Base-by-base conservation (phyloP, 2,797 vertebrate species). In the Falco biarmicus region DNA sequence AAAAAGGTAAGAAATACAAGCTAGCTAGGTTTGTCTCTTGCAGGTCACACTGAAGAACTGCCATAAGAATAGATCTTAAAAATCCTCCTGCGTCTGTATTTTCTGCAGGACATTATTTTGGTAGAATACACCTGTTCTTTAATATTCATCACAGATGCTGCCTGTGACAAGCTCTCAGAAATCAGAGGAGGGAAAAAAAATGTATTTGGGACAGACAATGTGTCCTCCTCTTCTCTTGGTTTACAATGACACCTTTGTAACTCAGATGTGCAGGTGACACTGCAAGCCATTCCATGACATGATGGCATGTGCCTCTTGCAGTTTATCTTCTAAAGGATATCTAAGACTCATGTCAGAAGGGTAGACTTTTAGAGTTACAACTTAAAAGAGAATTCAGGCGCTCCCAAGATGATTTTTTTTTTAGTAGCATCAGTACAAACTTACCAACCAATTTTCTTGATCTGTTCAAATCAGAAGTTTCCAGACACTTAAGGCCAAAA, bases 21-120 rank as follows among this genome's bases (percentile, higher is more conserved):
- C 16, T 26, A 53, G n/a, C 17, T 0, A 2, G 9, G 13, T 31
- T 32, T 73, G 24, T 54, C 5, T 1, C 56, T 45, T 73, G 24
- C 17, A 22, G 75, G 16, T 47, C 0, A 0, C n/a, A 10, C 31
- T 48, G 37, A 76, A 68, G 51, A 87, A 29, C 73, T 79, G 34
- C 51, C 29, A 20, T 66, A 39, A 75, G 91, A 89, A 21, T 29
- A 64, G 37, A 31, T 45, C 32, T 61, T 51, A 32, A 63, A 90
- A 64, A 19, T 63, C 19, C 32, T 63, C 43, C 39, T 2, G 2
- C 15, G 19, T 47, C 69, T 89, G 12, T 73, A 7, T 68, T 83
- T 93, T 86, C 20, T 84, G 17, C 17, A 61, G 47, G 47, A 50
- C 3, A 1, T 50, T 32, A 37, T 90, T 82, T 63, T 66, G 47